Evolutionary conservation across 2,113 vertebrate species (phyloP).

Genomic region (Oreochromis niloticus): DNA sequence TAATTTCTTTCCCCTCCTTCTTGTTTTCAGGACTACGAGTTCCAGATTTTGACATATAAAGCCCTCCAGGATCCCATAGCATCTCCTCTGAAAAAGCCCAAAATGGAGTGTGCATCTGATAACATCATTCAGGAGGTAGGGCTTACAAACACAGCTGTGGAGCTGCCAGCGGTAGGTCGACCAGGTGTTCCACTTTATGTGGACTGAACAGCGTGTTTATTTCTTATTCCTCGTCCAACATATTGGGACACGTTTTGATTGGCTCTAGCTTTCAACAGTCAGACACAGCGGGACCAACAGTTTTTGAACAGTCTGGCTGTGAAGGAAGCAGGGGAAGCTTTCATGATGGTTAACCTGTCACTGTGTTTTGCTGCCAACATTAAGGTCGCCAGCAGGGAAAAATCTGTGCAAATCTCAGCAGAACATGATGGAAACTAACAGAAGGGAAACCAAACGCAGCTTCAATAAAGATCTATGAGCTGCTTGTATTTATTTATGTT

Average conservation of each 20-base stretch:
- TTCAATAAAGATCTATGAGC: not conserved
- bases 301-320: not conserved
- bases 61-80: slow-evolving; percentile 84
- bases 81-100: slow-evolving; percentile 89
- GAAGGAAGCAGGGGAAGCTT: not conserved
- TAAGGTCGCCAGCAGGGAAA: not conserved
- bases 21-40: slow-evolving; percentile 84
- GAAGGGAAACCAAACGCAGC: not conserved
- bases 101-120: slow-evolving; percentile 86
- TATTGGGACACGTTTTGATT: not conserved
- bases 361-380: not conserved
- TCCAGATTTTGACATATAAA: slow-evolving; percentile 91
- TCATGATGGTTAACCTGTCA: not conserved
- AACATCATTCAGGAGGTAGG: slow-evolving; percentile 86
- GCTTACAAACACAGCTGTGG: not conserved
- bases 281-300: not conserved
- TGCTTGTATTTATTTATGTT: not conserved
- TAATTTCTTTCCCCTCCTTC: rapidly evolving
- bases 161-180: not conserved
- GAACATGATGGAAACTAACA: not conserved
- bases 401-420: not conserved
- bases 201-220: not conserved
- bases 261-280: not conserved
- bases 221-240: not conserved
- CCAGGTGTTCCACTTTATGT: not conserved